These are phyloP conservation scores for Steatocranus sp. DNA, from an alignment of 2,797 vertebrate genomes.

Conservation along the genomic window DNA sequence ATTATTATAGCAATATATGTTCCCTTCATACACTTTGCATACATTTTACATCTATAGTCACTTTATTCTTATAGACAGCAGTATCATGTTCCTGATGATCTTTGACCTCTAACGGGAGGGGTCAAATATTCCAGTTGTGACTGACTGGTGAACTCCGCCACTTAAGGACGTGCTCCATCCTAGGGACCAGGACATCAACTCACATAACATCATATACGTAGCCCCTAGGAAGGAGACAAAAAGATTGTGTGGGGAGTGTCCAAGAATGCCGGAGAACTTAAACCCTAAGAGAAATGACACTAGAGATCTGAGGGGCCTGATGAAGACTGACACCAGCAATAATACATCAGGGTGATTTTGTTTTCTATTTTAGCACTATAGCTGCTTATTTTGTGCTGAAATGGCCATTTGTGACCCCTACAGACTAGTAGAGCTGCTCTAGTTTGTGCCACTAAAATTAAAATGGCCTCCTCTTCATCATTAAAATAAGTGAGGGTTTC, in stretches of 20 bases:
- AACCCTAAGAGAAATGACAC: conserved; percentile 19
- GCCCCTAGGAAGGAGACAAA: conserved; percentile 32
- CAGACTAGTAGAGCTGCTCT: conserved; percentile 23
- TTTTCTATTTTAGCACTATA: conserved; percentile 4
- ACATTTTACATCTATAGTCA: conserved; percentile 65
- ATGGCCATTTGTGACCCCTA: conserved; percentile 22
- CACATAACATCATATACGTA: conserved; percentile 49
- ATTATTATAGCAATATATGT: conserved; percentile 65
- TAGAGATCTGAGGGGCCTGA: not conserved
- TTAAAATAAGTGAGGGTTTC: not conserved
- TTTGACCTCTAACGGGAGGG: conserved; percentile 8
- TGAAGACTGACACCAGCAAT: conserved; percentile 14
- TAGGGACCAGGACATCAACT: conserved; percentile 49
- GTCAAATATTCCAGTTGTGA: conserved; percentile 53
- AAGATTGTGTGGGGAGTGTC: conserved; percentile 28
- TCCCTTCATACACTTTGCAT: conserved; percentile 67
- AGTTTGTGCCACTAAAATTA: conserved; percentile 35
- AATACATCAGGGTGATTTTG: not conserved
- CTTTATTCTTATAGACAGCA: conserved; percentile 51
- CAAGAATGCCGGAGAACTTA: conserved; percentile 10
- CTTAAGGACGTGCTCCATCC: conserved; percentile 25
- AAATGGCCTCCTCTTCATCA: conserved; percentile 8
- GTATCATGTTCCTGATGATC: conserved; percentile 41
- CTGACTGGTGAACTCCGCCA: conserved; percentile 39
- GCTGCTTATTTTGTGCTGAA: conserved; percentile 42